Evolutionary conservation across 1,140 invertebrate genomes (phyloP).

Genomic region (Mamestra configurata): DNA sequence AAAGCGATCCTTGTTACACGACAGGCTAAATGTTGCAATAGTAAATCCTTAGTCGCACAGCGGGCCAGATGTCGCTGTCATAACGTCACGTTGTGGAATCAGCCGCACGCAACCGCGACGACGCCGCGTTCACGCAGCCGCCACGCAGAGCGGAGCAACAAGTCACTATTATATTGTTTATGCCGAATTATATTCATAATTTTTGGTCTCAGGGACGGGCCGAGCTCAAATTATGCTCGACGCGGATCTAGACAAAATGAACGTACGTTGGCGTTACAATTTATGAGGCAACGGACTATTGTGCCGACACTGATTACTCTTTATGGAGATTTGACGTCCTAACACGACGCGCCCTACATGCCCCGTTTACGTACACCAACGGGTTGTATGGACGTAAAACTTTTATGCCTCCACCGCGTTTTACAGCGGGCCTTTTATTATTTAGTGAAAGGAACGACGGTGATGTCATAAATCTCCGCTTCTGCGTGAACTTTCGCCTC

Average conservation of each 20-base stretch:
- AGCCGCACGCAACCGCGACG: constrained; percentile 44
- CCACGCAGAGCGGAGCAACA: constrained; percentile 36
- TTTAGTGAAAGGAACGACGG: constrained; percentile 87
- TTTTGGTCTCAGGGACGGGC: constrained; percentile 42
- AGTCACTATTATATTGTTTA: constrained; percentile 49
- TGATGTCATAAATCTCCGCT: constrained; percentile 87
- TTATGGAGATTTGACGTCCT: constrained; percentile 83
- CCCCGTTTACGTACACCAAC: constrained; percentile 77
- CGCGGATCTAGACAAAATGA: constrained; percentile 59
- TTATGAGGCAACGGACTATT: constrained; percentile 77
- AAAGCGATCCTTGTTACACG: constrained; percentile 1
- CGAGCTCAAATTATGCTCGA: constrained; percentile 40
- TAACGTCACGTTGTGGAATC: constrained; percentile 46
- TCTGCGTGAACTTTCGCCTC: constrained; percentile 87
- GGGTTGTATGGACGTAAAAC: constrained; percentile 86
- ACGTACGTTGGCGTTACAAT: constrained; percentile 69
- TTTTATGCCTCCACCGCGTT: constrained; percentile 85
- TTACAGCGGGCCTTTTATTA: constrained; percentile 87
- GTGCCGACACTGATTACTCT: constrained; percentile 83
- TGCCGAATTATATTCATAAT: constrained; percentile 46
- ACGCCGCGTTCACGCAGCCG: constrained; percentile 14
- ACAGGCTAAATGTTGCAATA: constrained; percentile 43
- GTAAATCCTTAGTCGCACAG: constrained; percentile 44
- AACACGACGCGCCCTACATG: constrained; percentile 74
- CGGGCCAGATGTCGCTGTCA: constrained; percentile 48